A percentile compares a stretch with the other conserved stretches of the same genome.
Evolutionary conservation across 2,888 invertebrate species (phyloP).

Genomic region (Microplitis deprimator): DNA sequence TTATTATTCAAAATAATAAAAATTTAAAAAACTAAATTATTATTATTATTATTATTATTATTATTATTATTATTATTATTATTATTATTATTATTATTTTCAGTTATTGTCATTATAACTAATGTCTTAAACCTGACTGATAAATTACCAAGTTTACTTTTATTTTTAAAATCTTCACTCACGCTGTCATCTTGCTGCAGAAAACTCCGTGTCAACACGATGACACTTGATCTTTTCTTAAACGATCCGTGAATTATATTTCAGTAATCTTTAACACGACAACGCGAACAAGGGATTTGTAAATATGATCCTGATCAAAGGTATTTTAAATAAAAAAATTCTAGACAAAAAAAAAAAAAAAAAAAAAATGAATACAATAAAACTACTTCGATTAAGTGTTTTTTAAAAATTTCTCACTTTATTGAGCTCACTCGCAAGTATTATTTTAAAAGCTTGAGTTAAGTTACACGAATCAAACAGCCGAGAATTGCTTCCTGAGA

Average conservation of each 20-base stretch:
- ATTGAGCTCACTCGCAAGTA: background rate
- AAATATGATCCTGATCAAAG: background rate
- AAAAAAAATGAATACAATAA: background rate
- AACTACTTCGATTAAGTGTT: background rate
- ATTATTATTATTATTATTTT: too few species aligned
- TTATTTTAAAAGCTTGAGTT: background rate
- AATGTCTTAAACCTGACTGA: background rate
- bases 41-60: too few species aligned
- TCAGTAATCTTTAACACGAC: background rate
- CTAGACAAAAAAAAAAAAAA: background rate
- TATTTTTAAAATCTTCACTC: background rate
- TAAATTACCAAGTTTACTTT: background rate
- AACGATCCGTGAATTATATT: constrained; percentile 9
- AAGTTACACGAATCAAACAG: constrained; percentile 17
- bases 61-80: too few species aligned
- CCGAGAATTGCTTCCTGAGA: constrained; percentile 23
- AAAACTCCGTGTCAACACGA: background rate
- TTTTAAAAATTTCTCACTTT: background rate
- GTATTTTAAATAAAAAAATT: background rate
- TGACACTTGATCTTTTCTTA: constrained; percentile 15
- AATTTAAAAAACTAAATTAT: too few species aligned
- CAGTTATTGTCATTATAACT: too few species aligned
- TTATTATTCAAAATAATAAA: too few species aligned
- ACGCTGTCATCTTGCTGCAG: background rate
- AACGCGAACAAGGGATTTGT: background rate